Evolutionary conservation across 2,888 invertebrate genomes (phyloP).

Genomic region (Xanthorhoe designata): DNA sequence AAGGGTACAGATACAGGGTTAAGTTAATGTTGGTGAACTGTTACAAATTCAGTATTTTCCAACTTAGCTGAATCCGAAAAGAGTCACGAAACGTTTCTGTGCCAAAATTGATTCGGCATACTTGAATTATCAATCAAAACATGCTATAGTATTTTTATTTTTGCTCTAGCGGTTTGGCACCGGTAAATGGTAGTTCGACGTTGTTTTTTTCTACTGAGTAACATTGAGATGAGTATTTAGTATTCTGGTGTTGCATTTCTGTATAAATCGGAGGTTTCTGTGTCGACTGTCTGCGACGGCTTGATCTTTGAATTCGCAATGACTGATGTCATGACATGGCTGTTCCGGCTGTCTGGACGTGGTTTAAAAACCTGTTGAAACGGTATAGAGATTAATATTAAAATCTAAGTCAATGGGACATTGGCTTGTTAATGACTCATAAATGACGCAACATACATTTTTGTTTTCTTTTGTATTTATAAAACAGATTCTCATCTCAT

Average conservation of each 20-base stretch:
- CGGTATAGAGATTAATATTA: slow-evolving; percentile 12
- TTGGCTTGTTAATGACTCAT: not conserved
- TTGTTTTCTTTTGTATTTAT: not conserved
- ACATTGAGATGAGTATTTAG: slow-evolving; percentile 4
- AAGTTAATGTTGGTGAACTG: too few species aligned
- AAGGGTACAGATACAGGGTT: too few species aligned
- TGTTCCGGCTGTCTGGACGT: slow-evolving; percentile 17
- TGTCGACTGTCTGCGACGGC: slow-evolving; percentile 20
- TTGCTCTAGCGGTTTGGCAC: too few species aligned
- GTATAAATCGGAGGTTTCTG: slow-evolving; percentile 28
- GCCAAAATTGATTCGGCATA: too few species aligned
- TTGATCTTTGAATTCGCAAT: slow-evolving; percentile 14
- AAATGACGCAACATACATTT: not conserved
- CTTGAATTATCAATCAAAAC: too few species aligned
- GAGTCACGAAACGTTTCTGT: too few species aligned
- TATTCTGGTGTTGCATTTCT: slow-evolving; percentile 23
- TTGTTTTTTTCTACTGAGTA: not conserved
- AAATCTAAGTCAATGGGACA: slow-evolving; percentile 19
- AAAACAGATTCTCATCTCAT: not conserved
- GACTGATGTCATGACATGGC: slow-evolving; percentile 32
- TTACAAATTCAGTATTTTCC: too few species aligned
- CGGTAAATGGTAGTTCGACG: not conserved
- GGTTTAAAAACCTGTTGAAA: slow-evolving; percentile 18
- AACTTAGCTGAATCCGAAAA: too few species aligned
- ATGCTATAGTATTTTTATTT: too few species aligned